Conservation (phyloP, 2,113 vertebrate genomes). For the Syngnathus scovelli region DNA sequence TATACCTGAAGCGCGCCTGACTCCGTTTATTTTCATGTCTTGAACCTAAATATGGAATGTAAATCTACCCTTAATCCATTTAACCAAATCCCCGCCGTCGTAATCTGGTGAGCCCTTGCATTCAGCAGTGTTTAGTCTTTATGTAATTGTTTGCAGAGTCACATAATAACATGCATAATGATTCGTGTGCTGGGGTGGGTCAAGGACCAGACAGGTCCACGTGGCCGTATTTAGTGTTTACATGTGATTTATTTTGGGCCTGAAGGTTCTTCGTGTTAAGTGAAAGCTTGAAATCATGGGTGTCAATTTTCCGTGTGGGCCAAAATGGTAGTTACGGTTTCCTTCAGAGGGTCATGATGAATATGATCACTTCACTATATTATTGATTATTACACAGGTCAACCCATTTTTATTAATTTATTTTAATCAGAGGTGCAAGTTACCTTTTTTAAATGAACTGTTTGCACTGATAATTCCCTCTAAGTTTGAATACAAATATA, state of each 20-base stretch:
- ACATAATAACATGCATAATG: constrained; percentile 27
- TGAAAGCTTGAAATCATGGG: no score
- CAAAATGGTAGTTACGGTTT: no score
- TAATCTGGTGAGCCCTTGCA: constrained; percentile 50
- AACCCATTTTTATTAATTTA: no score
- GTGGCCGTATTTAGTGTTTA: constrained; percentile 9
- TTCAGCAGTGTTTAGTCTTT: constrained; percentile 43
- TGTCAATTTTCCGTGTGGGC: no score
- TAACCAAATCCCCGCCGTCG: constrained; percentile 44
- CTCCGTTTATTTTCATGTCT: constrained; percentile 53
- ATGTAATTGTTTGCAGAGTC: constrained; percentile 50
- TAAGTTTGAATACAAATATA: no score
- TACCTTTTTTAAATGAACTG: no score
- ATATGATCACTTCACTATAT: no score
- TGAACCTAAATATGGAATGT: constrained; percentile 55
- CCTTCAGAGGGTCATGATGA: no score
- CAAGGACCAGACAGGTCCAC: constrained; percentile 17
- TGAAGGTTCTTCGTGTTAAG: no score
- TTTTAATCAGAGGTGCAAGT: no score
- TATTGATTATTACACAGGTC: no score
- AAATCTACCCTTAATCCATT: constrained; percentile 60
- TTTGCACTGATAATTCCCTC: no score
- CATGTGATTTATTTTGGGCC: constrained; percentile 5
- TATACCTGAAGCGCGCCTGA: constrained; percentile 29
- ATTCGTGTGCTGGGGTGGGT: not conserved